Conservation (phyloP, 1,140 invertebrate species). For the Drosophila novamexicana region DNA sequence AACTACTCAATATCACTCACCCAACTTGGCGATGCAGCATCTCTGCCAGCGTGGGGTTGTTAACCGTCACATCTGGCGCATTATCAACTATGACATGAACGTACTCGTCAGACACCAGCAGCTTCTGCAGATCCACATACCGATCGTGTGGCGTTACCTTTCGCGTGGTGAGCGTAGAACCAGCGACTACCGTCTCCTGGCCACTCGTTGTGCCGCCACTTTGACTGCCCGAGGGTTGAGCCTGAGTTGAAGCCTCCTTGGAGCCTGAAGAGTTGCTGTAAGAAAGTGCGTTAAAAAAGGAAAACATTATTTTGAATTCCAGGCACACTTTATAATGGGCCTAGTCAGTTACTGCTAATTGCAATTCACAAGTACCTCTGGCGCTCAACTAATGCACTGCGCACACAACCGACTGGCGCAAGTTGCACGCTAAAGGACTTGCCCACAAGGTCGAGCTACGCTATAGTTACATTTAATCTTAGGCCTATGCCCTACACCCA, state of each 20-base stretch:
- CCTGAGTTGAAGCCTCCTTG: slow-evolving; percentile 80
- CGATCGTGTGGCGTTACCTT: slow-evolving; percentile 85
- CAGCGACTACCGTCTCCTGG: slow-evolving; percentile 47
- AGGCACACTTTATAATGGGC: slow-evolving; percentile 49
- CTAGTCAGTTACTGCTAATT: slow-evolving; percentile 55
- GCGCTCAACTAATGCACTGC: slow-evolving; percentile 2
- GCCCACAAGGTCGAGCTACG: slow-evolving; percentile 40
- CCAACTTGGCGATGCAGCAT: slow-evolving; percentile 87
- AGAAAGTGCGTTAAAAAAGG: slow-evolving; percentile 27
- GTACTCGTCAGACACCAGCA: slow-evolving; percentile 68
- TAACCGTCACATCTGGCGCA: slow-evolving; percentile 84
- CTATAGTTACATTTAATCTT: slow-evolving; percentile 55
- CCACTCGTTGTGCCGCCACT: slow-evolving; percentile 62
- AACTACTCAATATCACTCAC: slow-evolving; percentile 84
- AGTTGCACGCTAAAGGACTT: slow-evolving; percentile 48
- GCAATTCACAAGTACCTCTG: slow-evolving; percentile 50
- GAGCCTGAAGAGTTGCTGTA: slow-evolving; percentile 82
- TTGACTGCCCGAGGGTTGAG: slow-evolving; percentile 68
- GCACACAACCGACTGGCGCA: slow-evolving; percentile 12
- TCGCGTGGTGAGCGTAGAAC: slow-evolving; percentile 48
- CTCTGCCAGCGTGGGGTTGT: slow-evolving; percentile 88
- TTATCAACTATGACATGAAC: slow-evolving; percentile 84
- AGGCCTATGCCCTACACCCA: slow-evolving; percentile 14
- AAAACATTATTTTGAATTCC: slow-evolving; percentile 51
- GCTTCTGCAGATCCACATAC: slow-evolving; percentile 86